Conservation (phyloP, 2,113 vertebrate genomes). For the Peromyscus polionotus region DNA sequence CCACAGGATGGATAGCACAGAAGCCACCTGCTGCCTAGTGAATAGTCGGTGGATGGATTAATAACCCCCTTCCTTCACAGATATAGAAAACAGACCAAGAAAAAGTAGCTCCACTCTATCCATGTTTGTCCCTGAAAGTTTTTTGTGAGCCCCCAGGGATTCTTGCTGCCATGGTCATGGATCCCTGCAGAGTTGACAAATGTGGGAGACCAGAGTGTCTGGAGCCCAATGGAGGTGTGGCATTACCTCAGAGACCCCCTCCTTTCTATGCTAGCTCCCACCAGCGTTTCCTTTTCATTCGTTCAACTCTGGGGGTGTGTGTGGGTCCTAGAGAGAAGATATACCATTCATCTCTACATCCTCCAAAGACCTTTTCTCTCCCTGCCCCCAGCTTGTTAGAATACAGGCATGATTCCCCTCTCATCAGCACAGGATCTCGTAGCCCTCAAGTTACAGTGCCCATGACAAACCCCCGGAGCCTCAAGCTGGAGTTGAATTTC, state of each 20-base stretch:
- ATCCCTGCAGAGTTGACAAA: neutral
- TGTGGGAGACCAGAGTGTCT: neutral
- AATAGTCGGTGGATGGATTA: neutral
- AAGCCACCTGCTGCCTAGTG: neutral
- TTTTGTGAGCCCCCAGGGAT: neutral
- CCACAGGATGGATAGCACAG: neutral
- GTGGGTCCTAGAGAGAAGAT: neutral
- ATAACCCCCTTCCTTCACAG: neutral
- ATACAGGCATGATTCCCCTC: neutral
- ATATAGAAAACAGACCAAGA: neutral
- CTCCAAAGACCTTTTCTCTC: neutral
- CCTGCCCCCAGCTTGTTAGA: neutral
- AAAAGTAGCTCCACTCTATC: neutral
- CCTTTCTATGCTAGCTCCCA: neutral
- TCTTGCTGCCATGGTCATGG: neutral
- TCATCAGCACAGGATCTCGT: neutral
- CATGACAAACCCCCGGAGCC: neutral
- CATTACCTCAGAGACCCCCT: neutral
- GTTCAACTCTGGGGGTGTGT: neutral
- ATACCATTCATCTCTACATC: neutral
- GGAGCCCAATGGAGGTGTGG: neutral
- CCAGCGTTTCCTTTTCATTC: neutral
- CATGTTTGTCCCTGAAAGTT: neutral
- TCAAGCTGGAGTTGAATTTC: constrained; percentile 30
- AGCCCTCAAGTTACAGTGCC: neutral